Conservation (phyloP, 92 coral and sea anemone genomes). For the Metridium senile region DNA sequence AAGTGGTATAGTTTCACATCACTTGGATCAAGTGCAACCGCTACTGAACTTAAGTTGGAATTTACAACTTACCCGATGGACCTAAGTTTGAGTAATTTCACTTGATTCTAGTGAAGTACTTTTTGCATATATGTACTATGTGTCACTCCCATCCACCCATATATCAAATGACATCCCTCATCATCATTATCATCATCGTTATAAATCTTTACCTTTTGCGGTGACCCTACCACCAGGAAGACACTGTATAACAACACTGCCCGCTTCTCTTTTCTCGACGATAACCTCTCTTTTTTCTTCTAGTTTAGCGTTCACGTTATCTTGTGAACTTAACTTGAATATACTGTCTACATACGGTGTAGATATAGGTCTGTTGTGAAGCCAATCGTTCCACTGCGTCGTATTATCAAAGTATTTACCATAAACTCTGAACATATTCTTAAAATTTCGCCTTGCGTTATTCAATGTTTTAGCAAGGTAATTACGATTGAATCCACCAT, state of each 20-base stretch:
- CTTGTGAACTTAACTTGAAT: neutral
- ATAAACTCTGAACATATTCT: constrained; percentile 26
- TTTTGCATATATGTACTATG: too few relatives aligned
- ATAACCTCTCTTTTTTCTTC: neutral
- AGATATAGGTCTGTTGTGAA: neutral
- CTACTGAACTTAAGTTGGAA: too few relatives aligned
- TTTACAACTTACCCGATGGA: too few relatives aligned
- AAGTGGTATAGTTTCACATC: too few relatives aligned
- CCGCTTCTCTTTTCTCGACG: neutral
- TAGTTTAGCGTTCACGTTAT: neutral
- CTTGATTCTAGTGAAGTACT: too few relatives aligned
- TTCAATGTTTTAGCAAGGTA: constrained; percentile 31
- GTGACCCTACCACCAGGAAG: constrained; percentile 23
- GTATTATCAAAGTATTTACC: constrained; percentile 3
- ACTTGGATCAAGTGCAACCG: too few relatives aligned
- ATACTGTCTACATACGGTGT: neutral
- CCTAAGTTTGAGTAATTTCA: too few relatives aligned
- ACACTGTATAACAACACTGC: constrained; percentile 9
- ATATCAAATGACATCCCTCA: too few relatives aligned
- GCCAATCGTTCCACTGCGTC: constrained; percentile 17
- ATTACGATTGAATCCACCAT: constrained; percentile 37
- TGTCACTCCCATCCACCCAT: too few relatives aligned
- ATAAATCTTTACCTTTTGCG: constrained; percentile 19
- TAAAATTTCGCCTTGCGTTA: constrained; percentile 31
- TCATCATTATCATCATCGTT: too few relatives aligned